Evolutionary conservation across 2,797 vertebrate genomes (phyloP), one percentile per base, ranked within the genome.

Genomic region (Naso thynnoides): DNA sequence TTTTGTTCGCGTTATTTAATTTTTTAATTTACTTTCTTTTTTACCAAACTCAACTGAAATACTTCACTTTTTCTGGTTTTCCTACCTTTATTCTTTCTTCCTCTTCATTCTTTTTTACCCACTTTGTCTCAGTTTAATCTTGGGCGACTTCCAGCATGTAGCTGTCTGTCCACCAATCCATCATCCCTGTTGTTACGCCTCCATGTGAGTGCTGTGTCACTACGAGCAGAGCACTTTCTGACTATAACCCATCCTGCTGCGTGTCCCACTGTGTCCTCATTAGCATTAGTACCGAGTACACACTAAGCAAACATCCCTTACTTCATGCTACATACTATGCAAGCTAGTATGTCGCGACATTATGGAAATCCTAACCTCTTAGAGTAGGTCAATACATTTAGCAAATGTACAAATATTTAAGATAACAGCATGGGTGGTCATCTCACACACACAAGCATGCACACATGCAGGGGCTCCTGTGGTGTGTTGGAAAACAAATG

Each of bases 141-240:
- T 87, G 86, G 92, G 93, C 77, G 94, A 96, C 96, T 96, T 96
- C 96, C 96, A 96, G 93, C 91, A 85, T 91, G 85, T 91, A 84
- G 85, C 93, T 93, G 94, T 92, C 85, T 81, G 79, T 92, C 87
- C 63, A 71, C 73, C 63, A 33, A 81, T 82, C 75, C 55, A 66
- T 91, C 82, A 72, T 72, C 63, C 85, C 66, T 65, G 86, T 77
- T 67, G 64, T 79, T 59, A 60, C 26, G 23, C 88, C 79, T 80
- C 42, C 7, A 19, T 31, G 31, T 68, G 78, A 86, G 87, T 81
- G 88, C 82, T 66, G 63, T 64, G 85, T 88, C 64, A 57, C 87
- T 83, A 68, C 65, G 82, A 85, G 71, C 81, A 70, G 66, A 74
- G 82, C 78, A 73, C 86, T 86, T 76, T 56, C 67, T 44, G 39